Evolutionary conservation across 2,113 vertebrate genomes (phyloP), one percentile per base, ranked within the genome.

Genomic region (Micromys minutus): DNA sequence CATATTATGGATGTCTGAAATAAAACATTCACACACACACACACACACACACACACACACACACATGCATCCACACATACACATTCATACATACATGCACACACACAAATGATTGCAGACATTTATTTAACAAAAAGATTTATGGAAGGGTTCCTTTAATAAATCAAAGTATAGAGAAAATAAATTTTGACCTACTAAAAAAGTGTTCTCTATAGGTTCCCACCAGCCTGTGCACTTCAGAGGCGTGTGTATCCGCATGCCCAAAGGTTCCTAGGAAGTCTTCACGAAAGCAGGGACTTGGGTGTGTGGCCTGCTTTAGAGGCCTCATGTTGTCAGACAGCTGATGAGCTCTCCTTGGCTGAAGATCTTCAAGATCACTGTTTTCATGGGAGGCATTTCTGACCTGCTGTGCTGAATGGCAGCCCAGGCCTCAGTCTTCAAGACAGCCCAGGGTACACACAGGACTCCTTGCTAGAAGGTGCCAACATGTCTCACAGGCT

Each of bases 101-200:
- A 74, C 0, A 42, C 47, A 45, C 5, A 2, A 83, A 59, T 9
- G n/a, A n/a, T n/a, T n/a, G n/a, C n/a, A n/a, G n/a, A 39, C 0
- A 80, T 45, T 55, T 71, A 42, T 42, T 81, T 95, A 57, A 75
- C 42, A 50, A 80, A 83, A 89, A 31, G 24, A 94, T 87, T 85
- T 88, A 47, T 42, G 65, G 21, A 22, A 39, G 22, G 50, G 19
- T 39, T 87, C 45, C 67, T 96, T 92, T 81, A 87, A 80, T 89
- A 80, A 95, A 87, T 12, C 57, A 39, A 84, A 92, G 45, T 24
- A 34, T 84, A 50, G 12, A 61, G 79, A 87, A 85, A 59, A 92
- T 26, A 50, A 90, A 85, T 92, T 91, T 81, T 42, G 71, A 77
- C 93, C 57, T 85, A 59, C 34, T 31, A 75, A 89, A 93, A 61